A percentile compares a stretch with the other conserved stretches of the same genome.
phyloP scores from a whole-genome alignment of 2,113 vertebrate species.

The Amia ocellicauda region DNA sequence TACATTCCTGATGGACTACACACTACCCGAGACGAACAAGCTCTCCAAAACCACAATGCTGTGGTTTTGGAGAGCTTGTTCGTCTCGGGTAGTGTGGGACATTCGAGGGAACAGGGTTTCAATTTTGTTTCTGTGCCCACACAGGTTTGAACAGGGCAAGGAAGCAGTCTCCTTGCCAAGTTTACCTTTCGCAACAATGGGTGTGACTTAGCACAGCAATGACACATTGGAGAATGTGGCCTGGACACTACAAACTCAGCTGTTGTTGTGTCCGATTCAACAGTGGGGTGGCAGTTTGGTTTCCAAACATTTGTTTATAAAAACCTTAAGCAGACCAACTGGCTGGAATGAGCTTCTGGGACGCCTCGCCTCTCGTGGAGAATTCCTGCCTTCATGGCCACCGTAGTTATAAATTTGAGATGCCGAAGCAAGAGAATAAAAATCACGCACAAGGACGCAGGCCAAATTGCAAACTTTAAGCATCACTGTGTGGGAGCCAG shows the following conservation, averaged over 20 bases:
- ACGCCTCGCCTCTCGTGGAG: not conserved
- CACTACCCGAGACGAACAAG: no score
- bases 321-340: no score
- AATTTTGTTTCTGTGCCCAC: slow-evolving; percentile 1
- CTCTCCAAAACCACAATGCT: not conserved
- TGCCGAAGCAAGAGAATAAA: no score
- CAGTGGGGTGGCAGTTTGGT: no score
- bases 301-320: no score
- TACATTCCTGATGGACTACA: slow-evolving; percentile 39
- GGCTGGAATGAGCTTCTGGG: not conserved
- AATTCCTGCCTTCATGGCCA: slow-evolving; percentile 1
- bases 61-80: no score
- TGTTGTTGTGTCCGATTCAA: no score
- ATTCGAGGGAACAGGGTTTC: not conserved
- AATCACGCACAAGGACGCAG: no score
- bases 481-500: no score
- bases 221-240: not conserved
- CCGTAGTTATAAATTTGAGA: no score
- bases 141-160: not conserved
- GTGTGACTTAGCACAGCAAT: not conserved
- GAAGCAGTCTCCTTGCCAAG: no score
- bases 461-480: no score
- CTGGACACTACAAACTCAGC: not conserved
- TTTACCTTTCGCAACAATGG: not conserved
- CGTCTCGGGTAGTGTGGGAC: not conserved